Evolutionary conservation across 2,797 vertebrate genomes (phyloP).

Genomic region (Urosaurus nigricauda): DNA sequence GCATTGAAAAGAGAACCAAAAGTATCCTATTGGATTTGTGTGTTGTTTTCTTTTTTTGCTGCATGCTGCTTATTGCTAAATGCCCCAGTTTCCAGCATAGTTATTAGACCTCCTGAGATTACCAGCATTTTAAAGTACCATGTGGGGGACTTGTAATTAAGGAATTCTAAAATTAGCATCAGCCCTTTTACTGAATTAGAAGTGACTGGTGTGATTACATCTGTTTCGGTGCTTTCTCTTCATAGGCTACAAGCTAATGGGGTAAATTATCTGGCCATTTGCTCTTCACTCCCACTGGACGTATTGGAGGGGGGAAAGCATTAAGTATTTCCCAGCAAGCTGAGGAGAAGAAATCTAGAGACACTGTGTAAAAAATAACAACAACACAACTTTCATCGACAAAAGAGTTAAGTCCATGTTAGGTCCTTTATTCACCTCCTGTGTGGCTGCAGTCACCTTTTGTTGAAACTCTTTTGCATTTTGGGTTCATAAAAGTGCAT

Average conservation of each 20-base stretch:
- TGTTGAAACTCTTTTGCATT: background rate
- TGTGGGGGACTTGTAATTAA: conserved; percentile 58
- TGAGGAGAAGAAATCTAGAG: background rate
- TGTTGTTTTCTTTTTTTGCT: conserved; percentile 12
- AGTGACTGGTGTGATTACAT: conserved; percentile 48
- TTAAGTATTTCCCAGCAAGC: background rate
- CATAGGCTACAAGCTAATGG: conserved; percentile 53
- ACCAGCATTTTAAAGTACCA: conserved; percentile 64
- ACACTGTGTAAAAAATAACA: background rate
- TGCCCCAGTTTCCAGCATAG: conserved; percentile 21
- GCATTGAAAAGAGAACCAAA: conserved; percentile 42
- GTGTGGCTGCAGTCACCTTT: background rate
- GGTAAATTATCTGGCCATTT: conserved; percentile 35
- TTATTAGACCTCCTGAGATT: conserved; percentile 58
- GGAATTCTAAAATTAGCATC: conserved; percentile 67
- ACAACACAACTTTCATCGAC: background rate
- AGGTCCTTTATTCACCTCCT: background rate
- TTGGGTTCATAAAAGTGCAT: background rate
- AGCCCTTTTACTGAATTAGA: conserved; percentile 63
- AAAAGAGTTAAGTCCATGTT: background rate
- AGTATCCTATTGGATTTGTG: conserved; percentile 15
- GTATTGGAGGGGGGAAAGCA: background rate
- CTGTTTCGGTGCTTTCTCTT: conserved; percentile 55
- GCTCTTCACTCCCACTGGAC: background rate
- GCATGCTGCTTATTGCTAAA: conserved; percentile 25